Percentiles rank a stretch among this genome's conserved stretches.
phyloP scores from a whole-genome alignment of 2,888 invertebrate species.

The Clusia tigrina region DNA sequence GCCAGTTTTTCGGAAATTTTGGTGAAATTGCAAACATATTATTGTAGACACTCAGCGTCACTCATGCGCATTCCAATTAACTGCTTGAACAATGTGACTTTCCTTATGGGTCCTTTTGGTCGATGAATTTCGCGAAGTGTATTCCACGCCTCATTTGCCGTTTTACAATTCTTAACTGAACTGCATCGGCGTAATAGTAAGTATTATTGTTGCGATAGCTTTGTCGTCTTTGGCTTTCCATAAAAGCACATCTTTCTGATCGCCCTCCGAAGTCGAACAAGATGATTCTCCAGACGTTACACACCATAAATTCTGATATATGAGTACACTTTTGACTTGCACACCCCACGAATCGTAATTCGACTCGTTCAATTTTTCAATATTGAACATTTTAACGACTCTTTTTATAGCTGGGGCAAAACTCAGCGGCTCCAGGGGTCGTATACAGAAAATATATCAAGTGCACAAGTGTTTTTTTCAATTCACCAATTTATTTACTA shows the following conservation, averaged over 20 bases:
- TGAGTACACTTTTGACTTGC: slow-evolving; percentile 16
- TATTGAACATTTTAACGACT: slow-evolving; percentile 12
- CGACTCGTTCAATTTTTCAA: slow-evolving; percentile 10
- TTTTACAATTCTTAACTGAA: neutral
- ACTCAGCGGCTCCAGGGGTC: too few species aligned
- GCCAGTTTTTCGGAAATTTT: slow-evolving; percentile 3
- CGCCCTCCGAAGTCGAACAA: too few species aligned
- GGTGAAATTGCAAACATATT: slow-evolving; percentile 4
- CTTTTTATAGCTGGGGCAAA: too few species aligned
- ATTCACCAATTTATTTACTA: too few species aligned
- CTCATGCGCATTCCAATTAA: slow-evolving; percentile 11
- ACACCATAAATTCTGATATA: slow-evolving; percentile 16
- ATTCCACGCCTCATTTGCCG: neutral
- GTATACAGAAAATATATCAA: too few species aligned
- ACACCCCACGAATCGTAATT: too few species aligned
- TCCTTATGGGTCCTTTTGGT: neutral
- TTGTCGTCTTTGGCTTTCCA: slow-evolving; percentile 4
- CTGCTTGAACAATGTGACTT: neutral
- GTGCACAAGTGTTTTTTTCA: too few species aligned
- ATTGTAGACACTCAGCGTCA: neutral
- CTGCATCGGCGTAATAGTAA: neutral
- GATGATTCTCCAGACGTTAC: neutral
- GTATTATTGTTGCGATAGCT: slow-evolving; percentile 12
- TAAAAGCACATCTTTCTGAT: too few species aligned
- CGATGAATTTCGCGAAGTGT: neutral